Evolutionary conservation across 2,797 vertebrate species (phyloP), one percentile per base, ranked within the genome.

Genomic region (Myotis planiceps): DNA sequence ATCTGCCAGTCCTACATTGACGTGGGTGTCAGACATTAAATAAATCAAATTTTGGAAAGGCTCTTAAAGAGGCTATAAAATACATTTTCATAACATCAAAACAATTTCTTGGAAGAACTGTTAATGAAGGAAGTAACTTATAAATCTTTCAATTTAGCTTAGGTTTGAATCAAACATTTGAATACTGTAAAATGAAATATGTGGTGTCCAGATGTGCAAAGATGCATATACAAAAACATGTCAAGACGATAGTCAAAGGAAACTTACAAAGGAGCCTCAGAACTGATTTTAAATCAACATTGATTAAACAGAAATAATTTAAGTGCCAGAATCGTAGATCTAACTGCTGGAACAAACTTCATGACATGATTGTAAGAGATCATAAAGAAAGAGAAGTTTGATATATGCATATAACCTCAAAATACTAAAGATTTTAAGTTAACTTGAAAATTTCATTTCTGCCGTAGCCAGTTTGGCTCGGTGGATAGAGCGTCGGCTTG

Each of bases 101-200:
- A 84, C 32, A 81, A n/a, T 55, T 47, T 81, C 23, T 47, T 85
- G 39, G 12, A 81, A 85, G 1, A 12, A 68, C 51, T 63, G 4
- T 32, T 86, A 89, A 71, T 74, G 34, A 96, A 72, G 25, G 37
- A 92, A 78, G 2, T 53, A 78, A 37, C 13, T 49, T 65, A 91
- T 69, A 80, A 80, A 93, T 68, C 25, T 86, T 86, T 87, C 19
- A 60, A 13, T 32, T 91, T 55, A 69, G 19, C 29, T 85, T 88
- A 63, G 1, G 15, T 37, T 75, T 80, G 10, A 6, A 93, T 39
- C 10, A 66, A 88, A 92, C 81, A 2, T 68, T 51, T 42, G 27
- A 92, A 74, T 21, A 90, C 8, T 49, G 0, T 71, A 51, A 53
- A 91, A 78, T 89, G 21, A 95, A 96, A 86, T 84, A 63, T 51